Percentiles rank a stretch among this genome's conserved stretches.
phyloP scores from a whole-genome alignment of 2,113 vertebrate genomes.

The Nannobrachium achirus region DNA sequence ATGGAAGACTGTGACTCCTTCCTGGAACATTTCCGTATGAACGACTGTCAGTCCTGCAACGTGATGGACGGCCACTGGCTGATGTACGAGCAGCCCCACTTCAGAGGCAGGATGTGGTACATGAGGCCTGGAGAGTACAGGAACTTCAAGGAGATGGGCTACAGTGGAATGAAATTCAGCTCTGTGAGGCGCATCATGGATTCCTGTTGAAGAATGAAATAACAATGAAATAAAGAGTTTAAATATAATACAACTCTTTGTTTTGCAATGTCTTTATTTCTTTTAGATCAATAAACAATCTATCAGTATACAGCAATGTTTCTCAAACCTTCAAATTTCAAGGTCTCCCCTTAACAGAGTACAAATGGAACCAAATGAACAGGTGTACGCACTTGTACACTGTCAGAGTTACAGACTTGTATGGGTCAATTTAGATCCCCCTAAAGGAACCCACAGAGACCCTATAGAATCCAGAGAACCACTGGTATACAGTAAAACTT shows the following conservation, averaged over 20 bases:
- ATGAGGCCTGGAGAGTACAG: slow-evolving; percentile 53
- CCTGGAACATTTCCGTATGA: slow-evolving; percentile 43
- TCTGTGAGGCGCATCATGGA: slow-evolving; percentile 63
- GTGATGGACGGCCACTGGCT: slow-evolving; percentile 70
- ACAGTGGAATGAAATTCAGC: slow-evolving; percentile 49
- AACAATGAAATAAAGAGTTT: slow-evolving; percentile 13
- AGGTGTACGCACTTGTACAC: too few relatives aligned
- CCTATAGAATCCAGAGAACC: too few relatives aligned
- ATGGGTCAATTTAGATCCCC: too few relatives aligned
- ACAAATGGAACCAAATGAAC: too few relatives aligned
- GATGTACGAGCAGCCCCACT: slow-evolving; percentile 34
- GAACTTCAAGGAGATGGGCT: slow-evolving; percentile 43
- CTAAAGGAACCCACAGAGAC: too few relatives aligned
- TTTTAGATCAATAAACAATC: neutral
- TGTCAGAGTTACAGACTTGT: too few relatives aligned
- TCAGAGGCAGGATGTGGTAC: slow-evolving; percentile 47
- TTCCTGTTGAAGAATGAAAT: slow-evolving; percentile 42
- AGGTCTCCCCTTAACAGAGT: too few relatives aligned
- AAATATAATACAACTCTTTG: slow-evolving; percentile 2
- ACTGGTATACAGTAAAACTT: too few relatives aligned
- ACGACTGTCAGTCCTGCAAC: slow-evolving; percentile 60
- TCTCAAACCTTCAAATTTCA: too few relatives aligned
- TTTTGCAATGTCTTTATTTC: neutral
- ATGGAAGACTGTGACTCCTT: slow-evolving; percentile 51
- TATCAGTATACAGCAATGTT: neutral